phyloP scores from a whole-genome alignment of 2,888 invertebrate species.

The Amblyjoppa proteus region DNA sequence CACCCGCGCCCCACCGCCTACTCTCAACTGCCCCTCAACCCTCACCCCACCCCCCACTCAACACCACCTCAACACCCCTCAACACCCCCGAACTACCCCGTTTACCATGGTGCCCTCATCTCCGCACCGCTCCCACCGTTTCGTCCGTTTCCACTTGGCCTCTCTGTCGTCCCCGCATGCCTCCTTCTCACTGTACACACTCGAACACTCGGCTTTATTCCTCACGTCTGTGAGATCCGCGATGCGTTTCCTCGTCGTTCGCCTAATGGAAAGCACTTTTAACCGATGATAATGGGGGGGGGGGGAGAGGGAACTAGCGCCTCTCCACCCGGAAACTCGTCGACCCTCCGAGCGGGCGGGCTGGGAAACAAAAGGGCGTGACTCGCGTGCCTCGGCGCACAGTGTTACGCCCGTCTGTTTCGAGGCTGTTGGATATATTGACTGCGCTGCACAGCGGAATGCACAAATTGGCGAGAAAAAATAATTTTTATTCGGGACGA shows the following conservation, averaged over 20 bases:
- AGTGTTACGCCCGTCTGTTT: neutral
- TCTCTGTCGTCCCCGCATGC: slow-evolving; percentile 62
- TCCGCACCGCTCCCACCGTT: neutral
- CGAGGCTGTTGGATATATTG: neutral
- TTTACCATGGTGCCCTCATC: neutral
- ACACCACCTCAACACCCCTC: no score
- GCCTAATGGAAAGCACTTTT: slow-evolving; percentile 82
- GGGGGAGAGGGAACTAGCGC: slow-evolving; percentile 54
- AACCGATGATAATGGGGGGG: slow-evolving; percentile 81
- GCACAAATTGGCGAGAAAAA: slow-evolving; percentile 36
- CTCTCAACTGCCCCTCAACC: no score
- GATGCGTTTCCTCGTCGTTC: slow-evolving; percentile 61
- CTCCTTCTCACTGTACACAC: neutral
- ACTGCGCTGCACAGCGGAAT: neutral
- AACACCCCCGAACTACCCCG: neutral
- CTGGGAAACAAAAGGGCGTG: no score
- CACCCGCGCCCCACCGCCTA: neutral
- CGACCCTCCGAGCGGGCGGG: neutral
- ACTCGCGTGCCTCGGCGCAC: no score
- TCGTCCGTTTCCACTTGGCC: slow-evolving; percentile 39
- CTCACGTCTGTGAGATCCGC: slow-evolving; percentile 70
- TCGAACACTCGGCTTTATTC: slow-evolving; percentile 72
- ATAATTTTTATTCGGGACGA: slow-evolving; percentile 27
- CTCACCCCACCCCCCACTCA: no score
- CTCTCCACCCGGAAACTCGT: neutral